phyloP scores from a whole-genome alignment of 2,888 invertebrate genomes.

The Imbricaverruca yamaguchii region DNA sequence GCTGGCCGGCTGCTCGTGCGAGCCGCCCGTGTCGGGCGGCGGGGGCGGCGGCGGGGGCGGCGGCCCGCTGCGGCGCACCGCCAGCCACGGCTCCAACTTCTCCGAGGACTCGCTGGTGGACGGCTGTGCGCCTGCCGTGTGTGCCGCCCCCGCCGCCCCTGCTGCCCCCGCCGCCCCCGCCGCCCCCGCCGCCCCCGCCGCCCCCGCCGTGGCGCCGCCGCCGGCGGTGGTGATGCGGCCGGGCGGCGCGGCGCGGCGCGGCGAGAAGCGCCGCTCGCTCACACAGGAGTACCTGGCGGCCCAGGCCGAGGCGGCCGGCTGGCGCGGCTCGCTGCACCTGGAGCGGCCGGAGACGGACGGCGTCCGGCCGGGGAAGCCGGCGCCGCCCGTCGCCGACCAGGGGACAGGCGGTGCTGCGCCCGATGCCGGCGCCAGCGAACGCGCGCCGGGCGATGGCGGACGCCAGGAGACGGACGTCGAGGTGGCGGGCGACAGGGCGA shows the following conservation, averaged over 20 bases:
- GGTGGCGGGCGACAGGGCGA: too few relatives aligned
- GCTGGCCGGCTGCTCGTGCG: not conserved
- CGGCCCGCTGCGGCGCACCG: not conserved
- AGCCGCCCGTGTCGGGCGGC: not conserved
- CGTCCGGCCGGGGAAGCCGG: too few relatives aligned
- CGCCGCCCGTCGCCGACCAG: too few relatives aligned
- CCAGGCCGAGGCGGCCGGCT: not conserved
- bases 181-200: not conserved
- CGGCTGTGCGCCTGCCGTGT: not conserved
- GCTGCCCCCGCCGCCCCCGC: not conserved
- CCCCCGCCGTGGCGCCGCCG: not conserved
- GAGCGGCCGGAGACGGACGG: not conserved
- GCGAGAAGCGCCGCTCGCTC: slow-evolving; percentile 7
- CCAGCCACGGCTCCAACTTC: slow-evolving; percentile 6
- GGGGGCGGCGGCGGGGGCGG: not conserved
- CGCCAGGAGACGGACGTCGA: too few relatives aligned
- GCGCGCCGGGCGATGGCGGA: too few relatives aligned
- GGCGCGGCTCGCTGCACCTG: not conserved
- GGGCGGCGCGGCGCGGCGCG: not conserved
- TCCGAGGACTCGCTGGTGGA: slow-evolving; percentile 8
- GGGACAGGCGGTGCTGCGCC: too few relatives aligned
- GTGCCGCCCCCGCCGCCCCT: not conserved
- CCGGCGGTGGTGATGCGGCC: not conserved
- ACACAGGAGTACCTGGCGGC: slow-evolving; percentile 1
- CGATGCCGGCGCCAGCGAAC: too few relatives aligned